Evolutionary conservation across 2,797 vertebrate species (phyloP), one percentile per base, ranked within the genome.

Genomic region (Mallotus villosus): DNA sequence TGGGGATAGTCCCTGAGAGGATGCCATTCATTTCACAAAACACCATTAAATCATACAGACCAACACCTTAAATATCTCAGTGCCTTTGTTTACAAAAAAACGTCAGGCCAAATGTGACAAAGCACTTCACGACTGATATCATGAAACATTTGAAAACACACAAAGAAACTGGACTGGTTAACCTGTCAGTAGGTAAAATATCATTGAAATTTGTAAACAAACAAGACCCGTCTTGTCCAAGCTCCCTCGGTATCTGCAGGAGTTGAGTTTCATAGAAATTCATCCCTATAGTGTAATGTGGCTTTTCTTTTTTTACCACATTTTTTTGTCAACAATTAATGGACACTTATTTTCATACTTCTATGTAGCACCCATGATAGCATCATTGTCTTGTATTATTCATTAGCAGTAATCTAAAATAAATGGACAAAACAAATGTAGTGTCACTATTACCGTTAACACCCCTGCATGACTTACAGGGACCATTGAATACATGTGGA

Each of bases 1-100:
- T 53, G 49, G 19, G 53, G 58, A 51, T 59, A 62, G 78, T 89
- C 83, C 88, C 88, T 90, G 87, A 91, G 79, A 82, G 74, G 73
- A 81, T 83, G 65, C 72, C 75, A 81, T 73, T 69, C 67, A 60
- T 68, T 72, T 76, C 12, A 46, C 55, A 74, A 71, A 73, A 63
- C 17, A 58, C 22, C 32, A 58, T 27, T 19, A 62, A 73, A 65
- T 58, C n/a, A 64, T 70, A 55, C 62, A 70, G 49, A 70, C 19
- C 65, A 65, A 3, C 73, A 2, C 46, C n/a, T 58, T 25, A 7
- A 58, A 68, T 51, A 32, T 51, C 29, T 68, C 63, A 21, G 21
- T 41, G 25, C 55, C 25, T 5, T 16, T 11, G 29, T 66, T 63
- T 22, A 32, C 17, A 6, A 37, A 49, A n/a, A 14, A 19, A 19